Evolutionary conservation across 2,888 invertebrate species (phyloP), one percentile per base, ranked within the genome.

Genomic region (Kryphioiulus occultus): DNA sequence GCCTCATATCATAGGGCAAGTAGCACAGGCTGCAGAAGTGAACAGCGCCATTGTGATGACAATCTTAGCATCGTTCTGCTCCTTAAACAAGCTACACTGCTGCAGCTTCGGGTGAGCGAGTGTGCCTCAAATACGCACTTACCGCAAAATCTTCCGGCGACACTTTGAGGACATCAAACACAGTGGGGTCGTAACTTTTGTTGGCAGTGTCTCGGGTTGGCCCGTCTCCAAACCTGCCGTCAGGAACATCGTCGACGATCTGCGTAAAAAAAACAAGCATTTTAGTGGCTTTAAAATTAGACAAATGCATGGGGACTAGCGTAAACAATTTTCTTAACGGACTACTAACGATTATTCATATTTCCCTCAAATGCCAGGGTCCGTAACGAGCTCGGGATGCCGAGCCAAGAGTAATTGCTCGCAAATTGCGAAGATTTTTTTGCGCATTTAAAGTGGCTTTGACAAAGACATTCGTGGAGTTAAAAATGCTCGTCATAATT

Each of bases 101-200:
- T n/a, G n/a, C n/a, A 12, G 22, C n/a, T 26, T 68, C 68, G 68
- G 68, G 68, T 68, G 68, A 68, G 68, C 68, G 68, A 26, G 9
- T 59, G n/a, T 26, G 26, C 68, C 47, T 0, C 47, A 82, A 82
- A n/a, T 32, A 82, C 32, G 78, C 26, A 88, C 88, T 87, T 68
- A 89, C 89, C 26, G 89, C 89, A 68, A 85, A 89, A 78, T 89
- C 89, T 53, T 89, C 89, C 0, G 89, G 88, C 10, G 88, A 85
- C 19, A 89, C 89, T 26, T 88, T 87, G 68, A 89, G 87, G 47
- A 88, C 89, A 59, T 89, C 89, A 68, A 89, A 89, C 26, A 89
- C 84, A 3, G 88, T 88, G 30, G 89, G 89, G 68, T 89, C 89
- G 42, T 89, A 89, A n/a, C 86, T 89, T 85, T 89, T 89, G 78